These are phyloP conservation scores for Limosa lapponica DNA, from an alignment of 2,797 vertebrate genomes.

Conservation along the genomic window DNA sequence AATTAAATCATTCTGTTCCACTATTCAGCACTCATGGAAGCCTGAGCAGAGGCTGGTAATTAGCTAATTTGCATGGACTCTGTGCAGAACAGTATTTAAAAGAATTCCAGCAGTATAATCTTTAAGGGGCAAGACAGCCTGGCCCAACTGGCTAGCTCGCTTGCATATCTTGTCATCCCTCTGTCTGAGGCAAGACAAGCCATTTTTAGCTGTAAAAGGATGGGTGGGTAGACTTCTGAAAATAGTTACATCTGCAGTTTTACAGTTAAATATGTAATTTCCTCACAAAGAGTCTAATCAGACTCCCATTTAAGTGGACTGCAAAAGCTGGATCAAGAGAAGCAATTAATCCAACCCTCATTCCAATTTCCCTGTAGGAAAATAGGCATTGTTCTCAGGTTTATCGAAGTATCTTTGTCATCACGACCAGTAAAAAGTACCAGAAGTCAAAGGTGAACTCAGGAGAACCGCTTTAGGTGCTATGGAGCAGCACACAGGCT, in stretches of 20 bases:
- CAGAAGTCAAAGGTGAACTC: not conserved
- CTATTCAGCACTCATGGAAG: slow-evolving; percentile 15
- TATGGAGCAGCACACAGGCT: not conserved
- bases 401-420: not conserved
- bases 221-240: not conserved
- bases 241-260: slow-evolving; percentile 32
- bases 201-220: not conserved
- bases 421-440: not conserved
- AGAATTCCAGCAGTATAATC: not conserved
- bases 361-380: not conserved
- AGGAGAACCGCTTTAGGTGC: not conserved
- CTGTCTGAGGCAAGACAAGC: not conserved
- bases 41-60: slow-evolving; percentile 33
- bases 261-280: slow-evolving; percentile 15
- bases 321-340: not conserved
- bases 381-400: not conserved
- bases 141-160: not conserved
- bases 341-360: not conserved
- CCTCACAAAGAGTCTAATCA: slow-evolving; percentile 27
- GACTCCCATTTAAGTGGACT: not conserved
- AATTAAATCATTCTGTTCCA: slow-evolving; percentile 56
- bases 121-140: not conserved
- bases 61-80: slow-evolving; percentile 50
- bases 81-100: slow-evolving; percentile 26
- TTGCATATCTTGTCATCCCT: not conserved